Conservation (phyloP, 2,888 invertebrate genomes). For the Synergus japonicus region DNA sequence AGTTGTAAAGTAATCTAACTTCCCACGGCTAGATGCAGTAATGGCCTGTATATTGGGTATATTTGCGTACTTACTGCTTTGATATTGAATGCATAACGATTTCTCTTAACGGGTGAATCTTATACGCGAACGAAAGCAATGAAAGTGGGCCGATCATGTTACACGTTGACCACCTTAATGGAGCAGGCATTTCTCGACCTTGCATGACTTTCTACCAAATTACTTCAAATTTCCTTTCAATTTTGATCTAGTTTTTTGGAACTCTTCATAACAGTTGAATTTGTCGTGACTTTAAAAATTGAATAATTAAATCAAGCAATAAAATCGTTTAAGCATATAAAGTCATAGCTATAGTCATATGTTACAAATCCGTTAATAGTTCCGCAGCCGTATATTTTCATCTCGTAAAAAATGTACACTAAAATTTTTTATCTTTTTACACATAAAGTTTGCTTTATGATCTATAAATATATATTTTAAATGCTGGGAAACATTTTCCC, state of each 20-base stretch:
- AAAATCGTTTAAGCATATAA: no score
- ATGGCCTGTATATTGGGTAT: background rate
- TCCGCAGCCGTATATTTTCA: no score
- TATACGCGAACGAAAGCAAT: conserved; percentile 63
- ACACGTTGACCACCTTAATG: conserved; percentile 57
- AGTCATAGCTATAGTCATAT: no score
- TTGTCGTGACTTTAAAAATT: background rate
- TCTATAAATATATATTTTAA: no score
- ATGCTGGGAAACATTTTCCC: no score
- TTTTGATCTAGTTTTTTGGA: conserved; percentile 1
- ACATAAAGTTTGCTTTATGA: no score
- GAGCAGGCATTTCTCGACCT: conserved; percentile 24
- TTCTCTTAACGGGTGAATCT: conserved; percentile 59
- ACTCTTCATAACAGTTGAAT: background rate
- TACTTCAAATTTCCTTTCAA: background rate
- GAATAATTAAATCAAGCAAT: no score
- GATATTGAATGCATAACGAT: conserved; percentile 56
- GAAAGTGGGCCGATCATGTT: conserved; percentile 70
- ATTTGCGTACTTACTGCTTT: conserved; percentile 43
- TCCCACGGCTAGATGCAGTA: conserved; percentile 25
- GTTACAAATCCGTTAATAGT: no score
- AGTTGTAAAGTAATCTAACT: conserved; percentile 39
- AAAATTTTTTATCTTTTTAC: no score
- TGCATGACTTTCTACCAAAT: conserved; percentile 33
- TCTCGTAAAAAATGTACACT: no score